A percentile compares a stretch with the other conserved stretches of the same genome.
phyloP scores from a whole-genome alignment of 23 tunicate genomes.

The Phallusia fumigata region DNA sequence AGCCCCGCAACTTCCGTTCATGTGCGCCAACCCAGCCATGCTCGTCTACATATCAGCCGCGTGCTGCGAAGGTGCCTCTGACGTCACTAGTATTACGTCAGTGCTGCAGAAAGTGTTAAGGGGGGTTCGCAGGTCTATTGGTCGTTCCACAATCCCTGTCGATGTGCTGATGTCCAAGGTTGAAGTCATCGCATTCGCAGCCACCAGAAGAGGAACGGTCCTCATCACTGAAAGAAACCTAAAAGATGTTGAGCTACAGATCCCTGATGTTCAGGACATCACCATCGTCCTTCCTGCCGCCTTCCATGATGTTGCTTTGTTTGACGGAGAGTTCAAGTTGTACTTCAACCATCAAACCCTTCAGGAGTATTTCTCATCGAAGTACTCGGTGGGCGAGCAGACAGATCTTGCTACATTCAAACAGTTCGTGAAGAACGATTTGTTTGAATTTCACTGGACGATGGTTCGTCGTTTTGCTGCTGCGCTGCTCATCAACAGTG shows the following conservation, averaged over 20 bases:
- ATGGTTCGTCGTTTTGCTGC: background rate
- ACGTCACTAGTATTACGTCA: constrained; percentile 14
- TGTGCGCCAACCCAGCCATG: constrained; percentile 31
- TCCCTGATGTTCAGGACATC: constrained; percentile 16
- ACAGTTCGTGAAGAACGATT: background rate
- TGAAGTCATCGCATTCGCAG: constrained; percentile 7
- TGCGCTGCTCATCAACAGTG: background rate
- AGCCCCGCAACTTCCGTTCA: constrained; percentile 18
- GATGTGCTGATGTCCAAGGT: constrained; percentile 2
- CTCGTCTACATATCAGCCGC: constrained; percentile 27
- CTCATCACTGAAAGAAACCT: constrained; percentile 4
- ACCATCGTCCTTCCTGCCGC: constrained; percentile 11
- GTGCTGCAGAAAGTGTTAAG: constrained; percentile 1
- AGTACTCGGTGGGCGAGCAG: background rate
- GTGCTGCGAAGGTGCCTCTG: constrained; percentile 4
- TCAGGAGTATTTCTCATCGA: background rate
- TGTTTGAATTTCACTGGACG: constrained; percentile 2
- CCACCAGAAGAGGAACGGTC: background rate
- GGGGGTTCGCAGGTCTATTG: background rate
- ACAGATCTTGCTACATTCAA: background rate
- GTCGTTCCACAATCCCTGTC: background rate
- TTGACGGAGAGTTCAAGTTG: constrained; percentile 5
- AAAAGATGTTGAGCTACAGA: background rate
- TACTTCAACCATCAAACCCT: constrained; percentile 35
- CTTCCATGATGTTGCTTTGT: background rate